These are phyloP conservation scores for Argyresthia goedartella DNA, from an alignment of 2,888 invertebrate species.

Conservation along the genomic window DNA sequence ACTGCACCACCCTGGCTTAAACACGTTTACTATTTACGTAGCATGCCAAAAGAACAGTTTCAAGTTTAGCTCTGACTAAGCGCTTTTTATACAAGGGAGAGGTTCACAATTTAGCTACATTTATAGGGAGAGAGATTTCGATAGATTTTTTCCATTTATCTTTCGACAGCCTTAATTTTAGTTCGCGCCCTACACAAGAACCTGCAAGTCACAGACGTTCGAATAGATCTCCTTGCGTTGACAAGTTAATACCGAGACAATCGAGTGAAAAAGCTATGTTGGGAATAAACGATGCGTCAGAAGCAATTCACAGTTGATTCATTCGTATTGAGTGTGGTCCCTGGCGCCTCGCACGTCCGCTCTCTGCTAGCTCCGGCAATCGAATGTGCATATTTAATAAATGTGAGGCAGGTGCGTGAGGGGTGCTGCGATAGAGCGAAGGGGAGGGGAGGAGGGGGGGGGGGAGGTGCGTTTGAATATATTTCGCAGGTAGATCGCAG, in stretches of 20 bases:
- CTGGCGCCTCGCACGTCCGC: conserved; percentile 20
- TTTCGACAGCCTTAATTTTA: conserved; percentile 46
- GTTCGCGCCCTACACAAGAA: conserved; percentile 28
- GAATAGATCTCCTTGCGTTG: conserved; percentile 19
- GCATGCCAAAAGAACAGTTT: neutral
- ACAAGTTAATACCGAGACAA: conserved; percentile 39
- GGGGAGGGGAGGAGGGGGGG: conserved; percentile 7
- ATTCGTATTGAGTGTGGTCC: conserved; percentile 18
- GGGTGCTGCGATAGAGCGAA: conserved; percentile 7
- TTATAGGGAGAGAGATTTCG: conserved; percentile 38
- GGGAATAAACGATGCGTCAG: conserved; percentile 2
- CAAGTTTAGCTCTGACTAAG: neutral
- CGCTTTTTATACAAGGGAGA: neutral
- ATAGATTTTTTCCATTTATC: conserved; percentile 53
- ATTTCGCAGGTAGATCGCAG: conserved; percentile 22
- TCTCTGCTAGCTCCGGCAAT: conserved; percentile 30
- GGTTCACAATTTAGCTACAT: conserved; percentile 35
- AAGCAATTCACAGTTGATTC: conserved; percentile 10
- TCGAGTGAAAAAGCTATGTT: conserved; percentile 14
- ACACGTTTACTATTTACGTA: neutral
- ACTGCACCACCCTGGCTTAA: neutral
- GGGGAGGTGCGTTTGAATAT: conserved; percentile 33
- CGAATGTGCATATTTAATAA: conserved; percentile 57
- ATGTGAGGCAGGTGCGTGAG: conserved; percentile 39
- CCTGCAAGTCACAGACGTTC: conserved; percentile 34